phyloP scores from a whole-genome alignment of 2,888 invertebrate genomes.

The Trileptium ribeirensis region DNA sequence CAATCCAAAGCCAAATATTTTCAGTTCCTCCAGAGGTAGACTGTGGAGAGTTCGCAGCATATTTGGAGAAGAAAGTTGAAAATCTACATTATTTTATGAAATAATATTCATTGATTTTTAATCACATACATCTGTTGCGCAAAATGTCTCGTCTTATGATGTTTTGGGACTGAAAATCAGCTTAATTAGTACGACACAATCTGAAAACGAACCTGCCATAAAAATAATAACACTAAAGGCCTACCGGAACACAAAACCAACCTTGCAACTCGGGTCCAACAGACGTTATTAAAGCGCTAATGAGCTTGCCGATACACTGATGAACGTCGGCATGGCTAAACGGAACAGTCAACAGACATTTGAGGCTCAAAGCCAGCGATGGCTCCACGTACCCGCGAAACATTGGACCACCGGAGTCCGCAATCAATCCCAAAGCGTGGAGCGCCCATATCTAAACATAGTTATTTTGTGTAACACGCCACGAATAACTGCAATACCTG shows the following conservation, averaged over 20 bases:
- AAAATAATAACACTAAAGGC: not conserved
- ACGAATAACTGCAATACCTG: too few relatives aligned
- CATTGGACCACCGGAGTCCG: conserved; percentile 97
- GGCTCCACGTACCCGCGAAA: conserved; percentile 94
- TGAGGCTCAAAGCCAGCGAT: conserved; percentile 77
- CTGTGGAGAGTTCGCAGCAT: too few relatives aligned
- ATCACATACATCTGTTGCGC: too few relatives aligned
- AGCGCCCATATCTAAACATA: conserved; percentile 93
- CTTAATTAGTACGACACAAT: not conserved
- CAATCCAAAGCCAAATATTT: too few relatives aligned
- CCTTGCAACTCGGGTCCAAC: conserved; percentile 95
- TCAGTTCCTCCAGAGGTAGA: too few relatives aligned
- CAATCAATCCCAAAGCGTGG: conserved; percentile 86
- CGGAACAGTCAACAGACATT: conserved; percentile 57
- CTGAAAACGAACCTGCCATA: not conserved
- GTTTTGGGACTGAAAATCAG: too few relatives aligned
- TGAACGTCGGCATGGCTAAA: conserved; percentile 42
- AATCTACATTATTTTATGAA: too few relatives aligned
- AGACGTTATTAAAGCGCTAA: conserved; percentile 90
- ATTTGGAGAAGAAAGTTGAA: too few relatives aligned
- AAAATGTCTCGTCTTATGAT: too few relatives aligned
- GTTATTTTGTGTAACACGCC: too few relatives aligned
- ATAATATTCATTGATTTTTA: too few relatives aligned
- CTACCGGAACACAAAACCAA: too few relatives aligned
- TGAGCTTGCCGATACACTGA: conserved; percentile 66